Base-by-base conservation (phyloP, 2,113 vertebrate genomes). In the Passer domesticus region DNA sequence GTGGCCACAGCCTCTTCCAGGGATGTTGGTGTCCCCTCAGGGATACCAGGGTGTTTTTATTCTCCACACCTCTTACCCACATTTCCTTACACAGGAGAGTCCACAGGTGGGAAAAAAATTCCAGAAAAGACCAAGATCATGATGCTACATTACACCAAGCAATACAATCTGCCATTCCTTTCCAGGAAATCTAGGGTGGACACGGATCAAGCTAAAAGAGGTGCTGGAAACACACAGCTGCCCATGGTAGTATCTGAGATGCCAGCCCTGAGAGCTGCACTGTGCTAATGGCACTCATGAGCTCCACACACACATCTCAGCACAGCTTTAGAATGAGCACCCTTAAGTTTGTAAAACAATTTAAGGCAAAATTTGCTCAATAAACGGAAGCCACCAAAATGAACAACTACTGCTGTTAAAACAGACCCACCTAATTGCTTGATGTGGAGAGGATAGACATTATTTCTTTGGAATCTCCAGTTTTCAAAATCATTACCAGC, bases 161-260 rank as follows among this genome's bases (percentile, higher is more conserved):
- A 63, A 46, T 11, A 27, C n/a, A 62, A 18, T 3, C 53, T 70
- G 28, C 37, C 24, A 21, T 25, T 3, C 46, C 25, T 76, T 85
- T 20, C 49, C 19, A 68, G 47, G 13, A 82, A 46, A 43, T 8
- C 30, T 17, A 15, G 15, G 37, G 46, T 23, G 20, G 62, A 35
- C 39, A 63, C 0, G 1, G 24, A 37, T 6, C 15, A 79, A 56
- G 24, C 18, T 9, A 49, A 70, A 84, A 44, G 17, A 64, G 17
- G 15, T 3, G 3, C 3, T 82, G 41, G n/a, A 66, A 90, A 70
- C 30, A 55, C 3, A 2, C 10, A 8, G 8, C 17, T 15, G 14
- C 43, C 24, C 0, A 0, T 13, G 17, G 8, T 12, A 16, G 15
- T 14, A 8, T 44, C 44, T 52, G 37, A 44, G 43, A 20, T 10